Evolutionary conservation across 1,140 invertebrate species (phyloP).

Genomic region (honey bee (Apis mellifera)): Amel_HAv3.1 CM009945.2:4590501-4591000

Average conservation of each 20-base stretch:
- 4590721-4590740: not conserved
- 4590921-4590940: constrained; percentile 52
- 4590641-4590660: not conserved
- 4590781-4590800: not conserved
- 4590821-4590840: not conserved
- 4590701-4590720: too few species aligned
- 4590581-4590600: too few species aligned
- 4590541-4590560: too few species aligned
- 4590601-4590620: too few species aligned
- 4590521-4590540: too few species aligned
- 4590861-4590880: not conserved
- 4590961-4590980: constrained; percentile 56
- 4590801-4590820: not conserved
- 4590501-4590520: too few species aligned
- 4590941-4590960: constrained; percentile 49
- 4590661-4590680: constrained; percentile 30
- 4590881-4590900: not conserved
- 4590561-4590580: too few species aligned
- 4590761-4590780: not conserved
- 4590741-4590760: not conserved
- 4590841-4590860: not conserved
- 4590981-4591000: constrained; percentile 23
- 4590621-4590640: too few species aligned
- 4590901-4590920: not conserved
- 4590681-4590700: constrained; percentile 20